Base-by-base conservation (phyloP, 1,140 invertebrate species). In the Drosophila mayri region DNA sequence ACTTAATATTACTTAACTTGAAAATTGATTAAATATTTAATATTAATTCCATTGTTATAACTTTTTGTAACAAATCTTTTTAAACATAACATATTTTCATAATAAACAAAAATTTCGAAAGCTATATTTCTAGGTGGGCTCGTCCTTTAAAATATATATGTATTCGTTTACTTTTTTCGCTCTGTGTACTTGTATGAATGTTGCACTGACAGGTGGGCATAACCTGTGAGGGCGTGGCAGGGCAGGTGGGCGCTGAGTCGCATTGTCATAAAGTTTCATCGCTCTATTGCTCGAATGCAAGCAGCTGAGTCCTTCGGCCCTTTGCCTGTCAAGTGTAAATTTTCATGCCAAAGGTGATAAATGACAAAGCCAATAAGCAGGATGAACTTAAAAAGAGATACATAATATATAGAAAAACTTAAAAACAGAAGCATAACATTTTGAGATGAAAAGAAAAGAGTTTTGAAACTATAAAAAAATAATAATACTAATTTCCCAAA, bases 181-280 rank as follows among this genome's bases (percentile, higher is more conserved):
- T n/a, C 16, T 9, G 57, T 60, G 32, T 37, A 52, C n/a, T 16
- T 52, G 44, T 35, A 43, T 57, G 40, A 68, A 43, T 57, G 50
- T 44, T 72, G 30, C 46, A 65, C 64, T 70, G 76, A 83, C 77
- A 85, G 81, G 64, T 84, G 81, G 50, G 59, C 65, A 55, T 46
- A 59, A 60, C 38, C 74, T 9, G 12, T 46, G 20, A 22, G 1
- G 35, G 16, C 14, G 61, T 50, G 64, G 71, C 52, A 32, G 35
- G 44, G 28, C 12, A 10, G 50, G 18, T 35, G 50, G 47, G 61
- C 18, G 25, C 25, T 44, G 46, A 62, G 41, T 59, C 49, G 82
- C 82, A 78, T 85, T 86, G 82, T 86, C 82, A 75, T 86, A 85
- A 85, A 85, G 65, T 85, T 86, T 78, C 68, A 86, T 74, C 78